phyloP scores from a whole-genome alignment of 2,888 invertebrate genomes.

The Microctonus brassicae region DNA sequence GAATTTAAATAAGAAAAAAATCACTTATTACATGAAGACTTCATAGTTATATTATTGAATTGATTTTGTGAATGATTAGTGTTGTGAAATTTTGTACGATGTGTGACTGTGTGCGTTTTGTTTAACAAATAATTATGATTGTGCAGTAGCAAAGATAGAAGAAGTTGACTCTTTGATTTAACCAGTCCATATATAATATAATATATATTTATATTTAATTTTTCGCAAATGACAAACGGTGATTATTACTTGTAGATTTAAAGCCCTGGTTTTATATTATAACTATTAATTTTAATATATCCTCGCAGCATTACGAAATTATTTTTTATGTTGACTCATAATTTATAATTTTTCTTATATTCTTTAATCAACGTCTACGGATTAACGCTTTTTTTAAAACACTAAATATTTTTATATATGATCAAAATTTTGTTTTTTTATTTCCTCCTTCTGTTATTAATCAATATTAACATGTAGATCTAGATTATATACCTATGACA shows the following conservation, averaged over 20 bases:
- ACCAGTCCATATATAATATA: neutral
- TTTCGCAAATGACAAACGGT: neutral
- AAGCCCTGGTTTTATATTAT: neutral
- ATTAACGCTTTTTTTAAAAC: neutral
- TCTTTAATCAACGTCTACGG: neutral
- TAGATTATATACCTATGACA: neutral
- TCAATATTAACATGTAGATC: neutral
- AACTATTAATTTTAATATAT: neutral
- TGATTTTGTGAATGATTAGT: neutral
- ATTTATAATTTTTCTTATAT: neutral
- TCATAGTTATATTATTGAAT: constrained; percentile 17
- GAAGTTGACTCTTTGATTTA: neutral
- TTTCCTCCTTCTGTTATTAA: neutral
- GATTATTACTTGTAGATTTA: neutral
- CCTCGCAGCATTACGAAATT: neutral
- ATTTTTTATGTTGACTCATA: neutral
- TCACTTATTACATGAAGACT: constrained; percentile 13
- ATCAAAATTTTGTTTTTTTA: neutral
- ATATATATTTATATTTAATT: too few relatives aligned
- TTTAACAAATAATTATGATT: neutral
- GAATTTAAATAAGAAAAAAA: constrained; percentile 6
- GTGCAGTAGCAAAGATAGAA: neutral
- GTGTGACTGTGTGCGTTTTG: neutral
- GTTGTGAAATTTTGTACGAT: neutral
- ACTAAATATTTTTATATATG: neutral